A percentile compares a stretch with the other conserved stretches of the same genome.
Evolutionary conservation across 2,888 invertebrate species (phyloP).

Genomic region (Rosalia funebris): DNA sequence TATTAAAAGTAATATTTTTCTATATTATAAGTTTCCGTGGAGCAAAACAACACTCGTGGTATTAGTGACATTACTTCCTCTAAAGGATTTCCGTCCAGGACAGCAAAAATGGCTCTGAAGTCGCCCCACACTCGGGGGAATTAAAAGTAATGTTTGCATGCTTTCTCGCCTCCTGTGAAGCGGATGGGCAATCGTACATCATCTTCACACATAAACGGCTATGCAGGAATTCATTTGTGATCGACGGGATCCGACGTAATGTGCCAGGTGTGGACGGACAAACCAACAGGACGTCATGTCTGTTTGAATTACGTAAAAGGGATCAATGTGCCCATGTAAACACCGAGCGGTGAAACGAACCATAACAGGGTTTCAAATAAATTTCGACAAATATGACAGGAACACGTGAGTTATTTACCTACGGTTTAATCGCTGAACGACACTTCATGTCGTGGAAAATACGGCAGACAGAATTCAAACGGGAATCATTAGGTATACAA

Average conservation of each 20-base stretch:
- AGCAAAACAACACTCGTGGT: too few relatives aligned
- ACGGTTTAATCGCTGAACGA: background rate
- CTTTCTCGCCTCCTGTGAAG: background rate
- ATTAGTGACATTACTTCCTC: too few relatives aligned
- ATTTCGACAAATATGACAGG: slow-evolving; percentile 25
- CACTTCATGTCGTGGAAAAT: background rate
- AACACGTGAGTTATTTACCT: slow-evolving; percentile 21
- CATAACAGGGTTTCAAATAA: slow-evolving; percentile 27
- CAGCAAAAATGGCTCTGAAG: too few relatives aligned
- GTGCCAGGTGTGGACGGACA: slow-evolving; percentile 31
- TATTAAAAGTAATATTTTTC: too few relatives aligned
- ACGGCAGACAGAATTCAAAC: background rate
- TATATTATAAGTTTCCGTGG: too few relatives aligned
- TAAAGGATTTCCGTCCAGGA: too few relatives aligned
- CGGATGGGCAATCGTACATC: background rate
- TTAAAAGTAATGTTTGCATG: background rate
- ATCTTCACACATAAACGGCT: background rate
- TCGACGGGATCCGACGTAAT: slow-evolving; percentile 7
- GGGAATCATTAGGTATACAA: background rate
- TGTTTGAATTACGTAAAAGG: slow-evolving; percentile 32
- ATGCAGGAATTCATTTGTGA: slow-evolving; percentile 5
- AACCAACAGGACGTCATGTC: slow-evolving; percentile 28
- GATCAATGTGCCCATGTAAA: slow-evolving; percentile 33
- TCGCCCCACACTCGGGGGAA: too few relatives aligned
- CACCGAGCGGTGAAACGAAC: slow-evolving; percentile 27